Conservation (phyloP, 1,140 invertebrate genomes). For the Drosophila rhopaloa region DNA sequence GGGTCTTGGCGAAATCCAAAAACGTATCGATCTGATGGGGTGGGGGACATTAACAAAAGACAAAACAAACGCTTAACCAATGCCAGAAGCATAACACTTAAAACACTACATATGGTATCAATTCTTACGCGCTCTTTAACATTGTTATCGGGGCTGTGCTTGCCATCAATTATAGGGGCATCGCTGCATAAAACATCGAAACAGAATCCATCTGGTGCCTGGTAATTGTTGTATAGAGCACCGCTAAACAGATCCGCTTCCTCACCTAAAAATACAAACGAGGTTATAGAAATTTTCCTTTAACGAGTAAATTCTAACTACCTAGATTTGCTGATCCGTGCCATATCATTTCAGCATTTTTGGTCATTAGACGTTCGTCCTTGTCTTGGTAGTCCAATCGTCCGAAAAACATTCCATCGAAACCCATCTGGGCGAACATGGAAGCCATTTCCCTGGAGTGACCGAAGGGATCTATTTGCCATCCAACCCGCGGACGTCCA, state of each 20-base stretch:
- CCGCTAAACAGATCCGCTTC: slow-evolving; percentile 89
- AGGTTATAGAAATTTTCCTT: not conserved
- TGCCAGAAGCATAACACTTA: slow-evolving; percentile 7
- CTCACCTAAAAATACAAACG: slow-evolving; percentile 20
- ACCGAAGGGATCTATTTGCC: slow-evolving; percentile 98
- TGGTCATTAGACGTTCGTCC: slow-evolving; percentile 85
- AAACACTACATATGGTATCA: not conserved
- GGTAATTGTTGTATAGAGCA: slow-evolving; percentile 91
- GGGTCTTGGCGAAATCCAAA: slow-evolving; percentile 86
- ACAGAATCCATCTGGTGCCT: slow-evolving; percentile 94
- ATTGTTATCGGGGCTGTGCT: slow-evolving; percentile 90
- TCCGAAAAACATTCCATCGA: slow-evolving; percentile 95
- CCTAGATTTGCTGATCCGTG: slow-evolving; percentile 67
- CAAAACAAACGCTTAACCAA: slow-evolving; percentile 39
- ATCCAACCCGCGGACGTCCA: slow-evolving; percentile 91
- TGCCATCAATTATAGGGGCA: slow-evolving; percentile 92
- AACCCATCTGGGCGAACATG: slow-evolving; percentile 92
- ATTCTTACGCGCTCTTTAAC: slow-evolving; percentile 87
- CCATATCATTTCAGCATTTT: slow-evolving; percentile 86
- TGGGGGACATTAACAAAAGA: slow-evolving; percentile 28
- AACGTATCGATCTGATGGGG: slow-evolving; percentile 87
- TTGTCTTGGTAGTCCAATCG: slow-evolving; percentile 96
- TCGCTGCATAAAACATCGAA: slow-evolving; percentile 94
- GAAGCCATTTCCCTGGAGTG: slow-evolving; percentile 94
- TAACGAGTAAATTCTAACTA: not conserved